Conservation (phyloP, 2,113 vertebrate species). For the Micronycteris hirsuta region DNA sequence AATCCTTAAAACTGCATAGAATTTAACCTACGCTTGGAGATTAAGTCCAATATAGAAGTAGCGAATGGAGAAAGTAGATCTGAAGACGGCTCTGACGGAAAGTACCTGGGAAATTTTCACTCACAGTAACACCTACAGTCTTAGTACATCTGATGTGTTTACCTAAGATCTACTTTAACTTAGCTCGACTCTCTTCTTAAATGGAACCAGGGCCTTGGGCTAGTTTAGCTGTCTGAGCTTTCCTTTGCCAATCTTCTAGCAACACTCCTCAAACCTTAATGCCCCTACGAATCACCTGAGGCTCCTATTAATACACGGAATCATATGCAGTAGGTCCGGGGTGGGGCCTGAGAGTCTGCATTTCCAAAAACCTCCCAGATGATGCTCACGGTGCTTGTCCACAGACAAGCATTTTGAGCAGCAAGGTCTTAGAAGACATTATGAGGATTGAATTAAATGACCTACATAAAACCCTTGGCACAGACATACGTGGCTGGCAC, state of each 20-base stretch:
- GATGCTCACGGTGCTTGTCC: neutral
- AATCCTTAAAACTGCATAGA: neutral
- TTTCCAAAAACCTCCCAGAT: neutral
- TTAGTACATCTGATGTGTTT: neutral
- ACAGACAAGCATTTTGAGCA: neutral
- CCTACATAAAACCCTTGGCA: neutral
- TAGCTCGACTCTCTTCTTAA: neutral
- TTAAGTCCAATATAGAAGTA: neutral
- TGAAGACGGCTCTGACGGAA: neutral
- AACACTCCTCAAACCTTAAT: neutral
- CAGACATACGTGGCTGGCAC: neutral
- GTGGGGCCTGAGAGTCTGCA: neutral
- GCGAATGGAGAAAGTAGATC: neutral
- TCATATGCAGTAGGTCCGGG: neutral
- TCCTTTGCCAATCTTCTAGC: neutral
- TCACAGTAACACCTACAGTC: neutral
- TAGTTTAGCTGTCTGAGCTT: neutral
- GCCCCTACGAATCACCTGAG: neutral
- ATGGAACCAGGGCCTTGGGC: neutral
- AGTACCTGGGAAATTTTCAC: neutral
- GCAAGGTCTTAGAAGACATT: neutral
- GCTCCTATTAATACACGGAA: neutral
- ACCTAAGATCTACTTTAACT: conserved; percentile 12
- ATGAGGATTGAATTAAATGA: conserved; percentile 14
- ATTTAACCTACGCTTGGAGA: neutral